These are phyloP conservation scores for Rhinoptilus africanus DNA, from an alignment of 2,113 vertebrate species.

Conservation along the genomic window DNA sequence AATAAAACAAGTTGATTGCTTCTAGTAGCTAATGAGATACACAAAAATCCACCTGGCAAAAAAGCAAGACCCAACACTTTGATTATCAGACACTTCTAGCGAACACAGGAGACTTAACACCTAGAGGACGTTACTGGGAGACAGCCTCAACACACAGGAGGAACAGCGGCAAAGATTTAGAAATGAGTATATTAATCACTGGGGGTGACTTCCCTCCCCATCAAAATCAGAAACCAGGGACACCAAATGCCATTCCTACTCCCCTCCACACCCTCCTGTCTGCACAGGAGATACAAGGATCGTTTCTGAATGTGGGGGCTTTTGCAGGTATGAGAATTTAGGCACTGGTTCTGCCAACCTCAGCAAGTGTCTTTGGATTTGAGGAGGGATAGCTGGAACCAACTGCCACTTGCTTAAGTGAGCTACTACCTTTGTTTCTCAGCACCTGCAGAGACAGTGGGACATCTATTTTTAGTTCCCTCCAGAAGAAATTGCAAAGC, in stretches of 20 bases:
- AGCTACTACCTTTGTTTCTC: background rate
- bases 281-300: background rate
- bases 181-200: background rate
- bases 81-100: background rate
- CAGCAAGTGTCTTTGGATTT: background rate
- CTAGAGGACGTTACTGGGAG: background rate
- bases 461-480: background rate
- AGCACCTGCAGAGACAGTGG: background rate
- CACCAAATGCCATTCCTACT: background rate
- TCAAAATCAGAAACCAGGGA: background rate
- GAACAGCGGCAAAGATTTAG: background rate
- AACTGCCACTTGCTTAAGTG: background rate
- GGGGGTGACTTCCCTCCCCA: background rate
- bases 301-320: accelerated
- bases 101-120: background rate
- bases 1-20: background rate
- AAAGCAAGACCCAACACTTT: background rate
- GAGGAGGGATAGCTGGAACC: background rate
- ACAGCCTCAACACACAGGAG: background rate
- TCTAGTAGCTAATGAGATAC: background rate
- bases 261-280: accelerated
- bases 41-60: background rate
- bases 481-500: background rate
- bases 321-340: background rate
- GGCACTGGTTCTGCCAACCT: background rate